Conservation (phyloP, 1,140 invertebrate genomes). For the Drosophila leontia region DNA sequence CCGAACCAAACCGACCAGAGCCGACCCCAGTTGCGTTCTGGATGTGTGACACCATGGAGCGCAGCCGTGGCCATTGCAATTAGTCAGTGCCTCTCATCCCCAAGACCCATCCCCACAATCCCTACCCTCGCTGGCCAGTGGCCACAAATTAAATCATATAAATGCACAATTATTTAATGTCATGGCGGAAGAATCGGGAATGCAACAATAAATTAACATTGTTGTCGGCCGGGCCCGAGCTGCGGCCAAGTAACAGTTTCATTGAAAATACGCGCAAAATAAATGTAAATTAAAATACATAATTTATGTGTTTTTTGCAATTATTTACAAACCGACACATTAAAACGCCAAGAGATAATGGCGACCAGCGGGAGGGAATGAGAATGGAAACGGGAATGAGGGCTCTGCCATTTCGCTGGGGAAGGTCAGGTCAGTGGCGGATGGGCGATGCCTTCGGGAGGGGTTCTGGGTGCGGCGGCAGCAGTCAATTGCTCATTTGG, state of each 20-base stretch:
- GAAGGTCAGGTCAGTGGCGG: slow-evolving; percentile 14
- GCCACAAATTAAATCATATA: slow-evolving; percentile 83
- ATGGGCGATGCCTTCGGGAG: neutral
- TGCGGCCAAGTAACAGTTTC: slow-evolving; percentile 49
- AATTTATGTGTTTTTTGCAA: slow-evolving; percentile 79
- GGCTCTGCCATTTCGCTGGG: slow-evolving; percentile 8
- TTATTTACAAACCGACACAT: slow-evolving; percentile 83
- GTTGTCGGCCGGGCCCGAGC: slow-evolving; percentile 18
- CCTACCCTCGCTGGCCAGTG: slow-evolving; percentile 39
- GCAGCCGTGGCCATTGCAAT: slow-evolving; percentile 50
- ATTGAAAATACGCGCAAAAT: slow-evolving; percentile 73
- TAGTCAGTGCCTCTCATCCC: slow-evolving; percentile 54
- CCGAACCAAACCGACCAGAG: neutral
- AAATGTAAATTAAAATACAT: slow-evolving; percentile 84
- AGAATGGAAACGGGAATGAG: neutral
- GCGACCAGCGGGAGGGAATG: slow-evolving; percentile 4
- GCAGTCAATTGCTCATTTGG: slow-evolving; percentile 81
- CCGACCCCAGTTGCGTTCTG: neutral
- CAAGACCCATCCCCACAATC: slow-evolving; percentile 12
- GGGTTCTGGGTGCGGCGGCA: slow-evolving; percentile 21
- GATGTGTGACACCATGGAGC: slow-evolving; percentile 20
- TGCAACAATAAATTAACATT: slow-evolving; percentile 63
- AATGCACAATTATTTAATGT: slow-evolving; percentile 83
- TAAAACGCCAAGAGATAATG: slow-evolving; percentile 77
- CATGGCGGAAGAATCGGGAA: slow-evolving; percentile 41